Evolutionary conservation across 2,113 vertebrate genomes (phyloP).

Genomic region (Tragelaphus imberbis): DNA sequence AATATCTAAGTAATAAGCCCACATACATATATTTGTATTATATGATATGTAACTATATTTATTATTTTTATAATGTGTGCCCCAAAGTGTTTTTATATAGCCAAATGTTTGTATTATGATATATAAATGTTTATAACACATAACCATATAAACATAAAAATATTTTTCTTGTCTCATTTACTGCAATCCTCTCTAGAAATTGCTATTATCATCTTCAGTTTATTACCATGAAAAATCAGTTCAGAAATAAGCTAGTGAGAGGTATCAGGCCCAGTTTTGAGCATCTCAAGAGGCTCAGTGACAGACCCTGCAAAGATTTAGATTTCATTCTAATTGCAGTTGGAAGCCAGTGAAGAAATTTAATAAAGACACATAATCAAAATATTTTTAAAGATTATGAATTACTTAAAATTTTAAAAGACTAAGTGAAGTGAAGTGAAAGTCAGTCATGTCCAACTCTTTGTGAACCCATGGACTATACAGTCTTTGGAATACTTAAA

Average conservation of each 20-base stretch:
- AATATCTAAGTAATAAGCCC: neutral
- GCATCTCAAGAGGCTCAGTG: neutral
- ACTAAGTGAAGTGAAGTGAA: neutral
- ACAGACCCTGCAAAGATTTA: neutral
- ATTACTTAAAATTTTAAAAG: neutral
- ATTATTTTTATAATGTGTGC: neutral
- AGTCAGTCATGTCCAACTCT: neutral
- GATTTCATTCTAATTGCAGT: neutral
- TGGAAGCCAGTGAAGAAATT: neutral
- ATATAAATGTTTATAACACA: neutral
- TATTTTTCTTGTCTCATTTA: neutral
- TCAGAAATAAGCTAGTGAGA: neutral
- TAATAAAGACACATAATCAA: neutral
- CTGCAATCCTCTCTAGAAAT: neutral
- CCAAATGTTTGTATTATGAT: neutral
- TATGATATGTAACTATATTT: neutral
- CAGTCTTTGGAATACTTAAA: neutral
- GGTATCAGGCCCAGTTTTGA: neutral
- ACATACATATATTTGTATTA: neutral
- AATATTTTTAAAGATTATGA: conserved; percentile 1
- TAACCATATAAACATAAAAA: neutral
- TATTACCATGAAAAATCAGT: neutral
- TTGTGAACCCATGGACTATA: neutral
- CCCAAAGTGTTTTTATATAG: neutral
- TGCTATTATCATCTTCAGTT: neutral